Conservation (phyloP, 1,140 invertebrate genomes). For the Drosophila rhopaloa region DNA sequence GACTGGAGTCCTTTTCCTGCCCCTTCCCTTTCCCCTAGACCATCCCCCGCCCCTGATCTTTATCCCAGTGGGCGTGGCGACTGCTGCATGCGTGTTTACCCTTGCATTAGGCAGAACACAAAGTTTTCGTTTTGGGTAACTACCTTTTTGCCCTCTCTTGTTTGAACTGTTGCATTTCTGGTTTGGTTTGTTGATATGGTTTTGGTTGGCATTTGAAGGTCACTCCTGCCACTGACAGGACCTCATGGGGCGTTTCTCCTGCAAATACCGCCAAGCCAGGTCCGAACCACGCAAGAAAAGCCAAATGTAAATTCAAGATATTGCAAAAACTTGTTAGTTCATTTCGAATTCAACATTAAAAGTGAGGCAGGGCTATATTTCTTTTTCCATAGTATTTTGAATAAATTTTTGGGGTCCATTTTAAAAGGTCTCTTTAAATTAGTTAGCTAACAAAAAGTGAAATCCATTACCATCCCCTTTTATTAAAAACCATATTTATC, state of each 20-base stretch:
- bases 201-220: slow-evolving; percentile 48
- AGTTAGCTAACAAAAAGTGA: no score
- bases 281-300: slow-evolving; percentile 21
- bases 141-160: slow-evolving; percentile 11
- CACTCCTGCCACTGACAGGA: slow-evolving; percentile 39
- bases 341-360: not conserved
- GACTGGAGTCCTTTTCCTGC: not conserved
- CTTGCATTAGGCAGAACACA: slow-evolving; percentile 51
- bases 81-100: slow-evolving; percentile 41
- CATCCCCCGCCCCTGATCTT: not conserved
- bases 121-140: slow-evolving; percentile 31
- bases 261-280: slow-evolving; percentile 19
- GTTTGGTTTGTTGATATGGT: slow-evolving; percentile 36
- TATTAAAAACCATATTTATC: no score
- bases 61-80: slow-evolving; percentile 17
- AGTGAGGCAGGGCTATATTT: no score
- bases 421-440: no score
- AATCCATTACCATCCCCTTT: no score
- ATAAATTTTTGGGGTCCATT: no score
- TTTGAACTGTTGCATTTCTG: slow-evolving; percentile 57
- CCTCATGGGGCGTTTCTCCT: slow-evolving; percentile 12
- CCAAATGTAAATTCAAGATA: slow-evolving; percentile 27
- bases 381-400: no score
- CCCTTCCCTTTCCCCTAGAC: not conserved
- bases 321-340: not conserved